These are phyloP conservation scores for Drosophila histrio DNA, from an alignment of 2,888 invertebrate genomes.

Conservation along the genomic window DNA sequence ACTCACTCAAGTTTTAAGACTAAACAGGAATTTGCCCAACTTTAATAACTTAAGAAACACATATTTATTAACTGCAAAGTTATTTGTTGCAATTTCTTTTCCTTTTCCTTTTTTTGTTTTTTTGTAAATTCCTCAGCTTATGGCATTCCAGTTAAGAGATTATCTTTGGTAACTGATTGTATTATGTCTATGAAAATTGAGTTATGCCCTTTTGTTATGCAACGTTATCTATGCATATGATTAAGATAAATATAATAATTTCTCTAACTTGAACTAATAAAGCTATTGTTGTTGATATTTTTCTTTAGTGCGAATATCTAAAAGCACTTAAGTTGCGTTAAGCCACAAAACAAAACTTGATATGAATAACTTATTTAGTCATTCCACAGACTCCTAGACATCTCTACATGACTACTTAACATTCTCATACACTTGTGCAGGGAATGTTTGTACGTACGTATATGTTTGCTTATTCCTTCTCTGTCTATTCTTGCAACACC, in stretches of 20 bases:
- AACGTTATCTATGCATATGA: slow-evolving; percentile 1
- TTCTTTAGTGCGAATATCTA: slow-evolving; percentile 24
- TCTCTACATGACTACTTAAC: slow-evolving; percentile 57
- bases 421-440: slow-evolving; percentile 42
- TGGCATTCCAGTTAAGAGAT: not conserved
- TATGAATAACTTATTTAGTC: slow-evolving; percentile 62
- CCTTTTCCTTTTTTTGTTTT: not conserved
- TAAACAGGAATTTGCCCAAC: not conserved
- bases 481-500: slow-evolving; percentile 1
- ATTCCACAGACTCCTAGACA: slow-evolving; percentile 38
- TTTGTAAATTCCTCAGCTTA: not conserved
- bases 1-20: not conserved
- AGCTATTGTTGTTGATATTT: not conserved
- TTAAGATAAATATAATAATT: slow-evolving; percentile 15
- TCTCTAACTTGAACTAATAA: not conserved
- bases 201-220: slow-evolving; percentile 2
- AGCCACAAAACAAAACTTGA: slow-evolving; percentile 59
- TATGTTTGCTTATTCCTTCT: not conserved
- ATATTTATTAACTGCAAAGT: not conserved
- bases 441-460: slow-evolving; percentile 2
- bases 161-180: not conserved
- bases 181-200: not conserved
- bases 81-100: not conserved
- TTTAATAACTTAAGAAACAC: not conserved
- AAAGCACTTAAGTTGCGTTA: slow-evolving; percentile 54